Percentiles rank a stretch among this genome's conserved stretches.
These are phyloP conservation scores for Eublepharis macularius DNA, from an alignment of 2,113 vertebrate species.

Conservation along the genomic window DNA sequence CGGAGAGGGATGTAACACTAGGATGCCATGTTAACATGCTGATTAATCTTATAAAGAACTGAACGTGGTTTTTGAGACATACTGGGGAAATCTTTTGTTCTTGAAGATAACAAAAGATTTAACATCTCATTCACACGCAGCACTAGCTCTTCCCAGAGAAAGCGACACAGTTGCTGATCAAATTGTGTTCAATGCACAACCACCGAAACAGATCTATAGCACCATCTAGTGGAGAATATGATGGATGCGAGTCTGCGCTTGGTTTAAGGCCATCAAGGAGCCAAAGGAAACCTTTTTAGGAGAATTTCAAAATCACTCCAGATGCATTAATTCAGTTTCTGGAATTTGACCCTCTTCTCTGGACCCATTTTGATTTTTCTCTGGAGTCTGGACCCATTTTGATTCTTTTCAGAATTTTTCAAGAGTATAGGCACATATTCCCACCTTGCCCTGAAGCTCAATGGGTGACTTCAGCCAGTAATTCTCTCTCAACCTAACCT, in stretches of 20 bases:
- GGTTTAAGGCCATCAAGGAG: neutral
- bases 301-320: neutral
- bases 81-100: neutral
- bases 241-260: neutral
- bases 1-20: neutral
- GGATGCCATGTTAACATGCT: neutral
- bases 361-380: no score
- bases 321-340: no score
- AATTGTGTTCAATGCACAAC: accelerated
- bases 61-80: neutral
- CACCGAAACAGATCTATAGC: slow-evolving; percentile 20
- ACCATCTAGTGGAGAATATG: slow-evolving; percentile 61
- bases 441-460: no score
- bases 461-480: no score
- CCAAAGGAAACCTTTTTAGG: neutral
- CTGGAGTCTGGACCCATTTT: no score
- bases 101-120: neutral
- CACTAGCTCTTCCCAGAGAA: accelerated
- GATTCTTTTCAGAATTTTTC: no score
- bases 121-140: neutral
- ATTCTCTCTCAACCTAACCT: no score
- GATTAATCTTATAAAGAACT: neutral
- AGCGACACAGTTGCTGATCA: neutral
- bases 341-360: no score
- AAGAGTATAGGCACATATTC: no score